Evolutionary conservation across 2,797 vertebrate genomes (phyloP), one percentile per base, ranked within the genome.

Genomic region (Notoglanidium macrostoma): DNA sequence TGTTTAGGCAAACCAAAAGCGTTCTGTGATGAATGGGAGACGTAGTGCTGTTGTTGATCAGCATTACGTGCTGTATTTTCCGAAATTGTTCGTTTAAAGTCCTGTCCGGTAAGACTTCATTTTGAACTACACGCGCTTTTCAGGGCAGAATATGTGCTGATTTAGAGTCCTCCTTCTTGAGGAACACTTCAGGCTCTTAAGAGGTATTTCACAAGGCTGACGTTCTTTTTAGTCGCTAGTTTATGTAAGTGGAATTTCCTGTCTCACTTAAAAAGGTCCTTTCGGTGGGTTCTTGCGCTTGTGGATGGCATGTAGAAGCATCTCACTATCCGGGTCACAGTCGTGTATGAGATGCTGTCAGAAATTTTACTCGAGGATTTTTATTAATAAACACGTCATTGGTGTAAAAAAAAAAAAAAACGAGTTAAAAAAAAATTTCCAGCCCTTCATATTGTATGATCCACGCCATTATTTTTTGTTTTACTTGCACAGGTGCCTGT

Each of bases 1-100:
- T 54, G 15, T 29, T 54, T 54, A 54, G 49, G 74, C n/a, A 77
- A 78, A 57, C 6, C 74, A 14, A 40, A 40, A 40, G 40, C 40
- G 19, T 57, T 35, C 17, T 23, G 32, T 57, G 76, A 77, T 57
- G 76, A 79, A 23, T 79, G 10, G 5, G 19, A 57, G 76, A 57
- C 23, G 76, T 35, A 23, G 29, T 79, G 76, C 54, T 79, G 76
- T 59, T 79, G 40, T 59, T 59, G 19, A 59, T 79, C 54, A 79
- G 51, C 29, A 21, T 57, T 78, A 35, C n/a, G 0, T 7, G 15
- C 49, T 32, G n/a, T 6, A 35, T 79, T 35, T 79, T 79, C 54
- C 4, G 40, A 40, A 40, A 40, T 40, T 40, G 40, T 40, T 40
- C 40, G 40, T 40, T 40, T 40, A 51, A 77, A 77, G 17, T 32